Evolutionary conservation across 2,797 vertebrate genomes (phyloP), one percentile per base, ranked within the genome.

Genomic region (Manis javanica): DNA sequence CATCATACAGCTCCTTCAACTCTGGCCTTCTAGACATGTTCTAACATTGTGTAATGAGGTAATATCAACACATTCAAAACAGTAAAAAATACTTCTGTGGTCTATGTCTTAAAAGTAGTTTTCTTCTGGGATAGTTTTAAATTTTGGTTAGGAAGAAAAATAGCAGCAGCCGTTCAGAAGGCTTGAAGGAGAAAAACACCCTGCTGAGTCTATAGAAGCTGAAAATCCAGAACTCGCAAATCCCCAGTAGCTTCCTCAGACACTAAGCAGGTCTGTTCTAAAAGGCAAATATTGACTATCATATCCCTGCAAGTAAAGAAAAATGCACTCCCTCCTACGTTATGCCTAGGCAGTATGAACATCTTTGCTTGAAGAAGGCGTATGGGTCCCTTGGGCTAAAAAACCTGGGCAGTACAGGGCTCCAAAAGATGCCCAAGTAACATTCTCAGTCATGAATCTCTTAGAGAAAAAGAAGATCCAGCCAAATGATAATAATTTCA

Each of bases 31-130:
- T 21, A 53, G 94, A 34, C 72, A 57, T 15, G 8, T 66, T 91
- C 86, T 79, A 59, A 89, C 74, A 34, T 46, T 92, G 78, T 55
- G 89, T 95, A 96, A 97, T 90, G 75, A 95, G 89, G 39, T 83
- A 37, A 82, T 89, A 78, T 0, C 42, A 95, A 84, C 34, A 57
- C 55, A 95, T 83, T 55, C 39, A 91, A 96, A 96, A 93, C 51
- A 81, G 63, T 55, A 69, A 46, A 93, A 61, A 42, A 13, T 55
- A 63, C 14, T 89, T 59, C 57, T 68, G 34, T 24, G 81, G 23
- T 87, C 90, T 92, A 10, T 77, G 24, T 71, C 82, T 92, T 94
- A 51, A 91, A 89, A 61, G 81, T 37, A 21, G 8, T 84, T 81
- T 71, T 95, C 77, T 86, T 90, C 24, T 21, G 49, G 51, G 34